Evolutionary conservation across 23 tunicate species (phyloP), one percentile per base, ranked within the genome.

Genomic region (Styela clava): DNA sequence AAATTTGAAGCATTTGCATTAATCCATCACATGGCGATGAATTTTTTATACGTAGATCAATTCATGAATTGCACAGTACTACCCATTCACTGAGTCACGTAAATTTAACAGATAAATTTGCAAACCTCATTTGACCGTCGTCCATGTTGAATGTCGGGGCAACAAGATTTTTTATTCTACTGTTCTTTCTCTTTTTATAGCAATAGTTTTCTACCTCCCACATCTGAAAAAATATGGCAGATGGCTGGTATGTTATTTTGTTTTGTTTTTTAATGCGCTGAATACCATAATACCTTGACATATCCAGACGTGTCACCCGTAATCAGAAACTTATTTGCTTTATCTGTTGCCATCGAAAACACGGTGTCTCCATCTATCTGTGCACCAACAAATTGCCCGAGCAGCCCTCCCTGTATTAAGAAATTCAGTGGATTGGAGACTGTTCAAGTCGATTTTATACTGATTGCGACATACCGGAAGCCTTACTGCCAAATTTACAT

Each of bases 321-420:
- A 26, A 93, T 73, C 0, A 93, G 84, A 44, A 84, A 29, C 36
- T 61, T 77, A 81, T 93, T 93, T 37, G 84, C 73, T 34, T 70
- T 62, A 44, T 93, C 89, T 1, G 98, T 93, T 74, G 89, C 98
- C 89, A 93, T 73, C 28, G 89, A 76, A 35, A 93, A 35, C 65
- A 93, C 93, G 18, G 85, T 61, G 16, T 85, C 93, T 21, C 89
- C 98, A 30, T 93, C 87, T 16, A 68, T 74, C 31, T 87, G 89
- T n/a, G 89, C 88, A 0, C 89, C 98, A 7, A 93, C 87, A 82
- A 93, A 93, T 56, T 93, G 98, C 21, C 98, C 98, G 83, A 93
- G 85, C 62, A 93, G 68, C 24, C 98, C 98, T 0, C 98, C 98
- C 36, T 76, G 71, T 16, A 67, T n/a, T 67, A 16, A 67, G 31